These are phyloP conservation scores for Leucozona laternaria DNA, from an alignment of 2,888 invertebrate genomes.

Conservation along the genomic window DNA sequence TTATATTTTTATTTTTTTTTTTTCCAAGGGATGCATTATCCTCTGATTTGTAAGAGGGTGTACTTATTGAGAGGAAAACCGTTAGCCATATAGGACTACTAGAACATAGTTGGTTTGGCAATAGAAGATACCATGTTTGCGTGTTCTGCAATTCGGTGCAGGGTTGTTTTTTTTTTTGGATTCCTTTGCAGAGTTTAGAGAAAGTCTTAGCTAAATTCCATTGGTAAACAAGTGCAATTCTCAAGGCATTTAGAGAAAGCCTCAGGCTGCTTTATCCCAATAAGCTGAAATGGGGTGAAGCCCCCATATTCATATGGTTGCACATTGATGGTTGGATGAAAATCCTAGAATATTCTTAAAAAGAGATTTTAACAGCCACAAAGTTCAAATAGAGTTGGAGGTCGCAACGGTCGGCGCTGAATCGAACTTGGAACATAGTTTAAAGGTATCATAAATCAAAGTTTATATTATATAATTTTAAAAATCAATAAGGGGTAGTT, in stretches of 20 bases:
- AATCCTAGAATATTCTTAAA: not conserved
- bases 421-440: no score
- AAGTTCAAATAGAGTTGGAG: not conserved
- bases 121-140: constrained; percentile 7
- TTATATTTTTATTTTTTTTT: constrained; percentile 23
- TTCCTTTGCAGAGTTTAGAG: constrained; percentile 4
- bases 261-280: not conserved
- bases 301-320: no score
- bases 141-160: constrained; percentile 14
- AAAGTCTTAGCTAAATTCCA: constrained; percentile 22
- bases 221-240: constrained; percentile 20
- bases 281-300: not conserved
- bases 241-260: constrained; percentile 8
- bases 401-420: no score
- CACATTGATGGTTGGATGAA: not conserved
- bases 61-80: constrained; percentile 40
- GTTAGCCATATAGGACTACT: constrained; percentile 15
- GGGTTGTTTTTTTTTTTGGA: constrained; percentile 2
- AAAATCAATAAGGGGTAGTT: no score
- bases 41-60: constrained; percentile 65
- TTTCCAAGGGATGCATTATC: constrained; percentile 56
- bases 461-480: no score
- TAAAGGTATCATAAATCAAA: no score
- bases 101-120: constrained; percentile 5
- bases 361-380: not conserved